A percentile compares a stretch with the other conserved stretches of the same genome.
phyloP scores from a whole-genome alignment of 2,113 vertebrate species.

The Osmerus mordax region DNA sequence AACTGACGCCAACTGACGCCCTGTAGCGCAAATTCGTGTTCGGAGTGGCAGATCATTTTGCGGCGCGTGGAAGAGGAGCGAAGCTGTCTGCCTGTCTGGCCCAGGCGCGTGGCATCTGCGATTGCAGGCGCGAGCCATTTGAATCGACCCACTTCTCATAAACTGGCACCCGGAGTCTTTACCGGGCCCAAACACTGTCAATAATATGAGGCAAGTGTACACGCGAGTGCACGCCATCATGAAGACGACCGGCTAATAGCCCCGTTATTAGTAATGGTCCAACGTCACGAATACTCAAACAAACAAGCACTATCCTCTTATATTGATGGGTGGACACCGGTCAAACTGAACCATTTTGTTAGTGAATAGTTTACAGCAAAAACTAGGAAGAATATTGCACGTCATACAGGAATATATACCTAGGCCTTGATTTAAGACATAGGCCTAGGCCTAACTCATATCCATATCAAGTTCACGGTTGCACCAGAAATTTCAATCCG shows the following conservation, averaged over 20 bases:
- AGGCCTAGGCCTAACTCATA: too few species aligned
- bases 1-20: conserved; percentile 31
- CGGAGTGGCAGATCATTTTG: conserved; percentile 62
- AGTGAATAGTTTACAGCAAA: too few species aligned
- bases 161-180: conserved; percentile 39
- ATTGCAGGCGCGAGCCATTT: conserved; percentile 50
- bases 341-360: too few species aligned
- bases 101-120: conserved; percentile 55
- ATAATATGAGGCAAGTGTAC: too few species aligned
- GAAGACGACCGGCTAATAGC: too few species aligned
- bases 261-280: too few species aligned
- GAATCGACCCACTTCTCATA: conserved; percentile 45
- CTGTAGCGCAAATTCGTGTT: conserved; percentile 52
- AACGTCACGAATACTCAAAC: too few species aligned
- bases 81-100: conserved; percentile 19
- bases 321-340: too few species aligned
- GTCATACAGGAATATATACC: not conserved
- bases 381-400: too few species aligned
- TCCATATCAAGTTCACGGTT: not conserved
- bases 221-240: too few species aligned
- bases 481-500: not conserved
- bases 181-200: not conserved
- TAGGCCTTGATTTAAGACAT: too few species aligned
- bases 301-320: too few species aligned
- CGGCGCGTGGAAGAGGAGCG: conserved; percentile 25